Base-by-base conservation (phyloP, 2,888 invertebrate genomes). In the Salpingus planirostris region DNA sequence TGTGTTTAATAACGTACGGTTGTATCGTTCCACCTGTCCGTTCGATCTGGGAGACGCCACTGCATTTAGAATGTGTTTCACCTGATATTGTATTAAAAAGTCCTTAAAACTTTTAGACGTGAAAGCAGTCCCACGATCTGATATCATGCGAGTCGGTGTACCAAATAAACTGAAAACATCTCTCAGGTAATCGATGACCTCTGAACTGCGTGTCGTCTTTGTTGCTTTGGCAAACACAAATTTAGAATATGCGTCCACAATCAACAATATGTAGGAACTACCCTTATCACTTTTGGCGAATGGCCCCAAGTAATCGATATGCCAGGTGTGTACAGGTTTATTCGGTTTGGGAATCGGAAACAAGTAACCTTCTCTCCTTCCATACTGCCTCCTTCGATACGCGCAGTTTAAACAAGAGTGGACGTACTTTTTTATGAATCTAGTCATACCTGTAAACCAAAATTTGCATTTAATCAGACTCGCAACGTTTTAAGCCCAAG, bases 351-450 rank as follows among this genome's bases (percentile, higher is more conserved):
- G 18, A 14, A 58, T 56, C 3, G 51, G 44, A 26, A 54, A 46
- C 10, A 56, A 30, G n/a, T 37, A 29, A 12, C 53, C 56, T 14
- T 43, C 44, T 15, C 42, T 45, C 15, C 42, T 40, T 10, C 44
- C 48, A 8, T 35, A 14, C 2, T 18, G 11, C 2, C 31, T 11
- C 31, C 54, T 53, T 29, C 39, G 46, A 15, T 52, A 52, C 3
- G 52, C 15, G 25, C 52, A 60, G 3, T 50, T 39, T 5, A 59
- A 31, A 32, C 55, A 58, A 7, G 51, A 44, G 3, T 39, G 36
- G 4, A 58, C 46, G 29, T 58, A 53, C 14, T 49, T 44, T 10
- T 36, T 46, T 1, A 57, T 47, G 30, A 53, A 56, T 1, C 41
- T 31, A 24, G 42, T 22, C 43, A 46, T 42, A 13, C 28, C 33